A percentile compares a stretch with the other conserved stretches of the same genome.
Conservation (phyloP, 35 echinoderm and acorn worm genomes). For the Heliocidaris tuberculata region DNA sequence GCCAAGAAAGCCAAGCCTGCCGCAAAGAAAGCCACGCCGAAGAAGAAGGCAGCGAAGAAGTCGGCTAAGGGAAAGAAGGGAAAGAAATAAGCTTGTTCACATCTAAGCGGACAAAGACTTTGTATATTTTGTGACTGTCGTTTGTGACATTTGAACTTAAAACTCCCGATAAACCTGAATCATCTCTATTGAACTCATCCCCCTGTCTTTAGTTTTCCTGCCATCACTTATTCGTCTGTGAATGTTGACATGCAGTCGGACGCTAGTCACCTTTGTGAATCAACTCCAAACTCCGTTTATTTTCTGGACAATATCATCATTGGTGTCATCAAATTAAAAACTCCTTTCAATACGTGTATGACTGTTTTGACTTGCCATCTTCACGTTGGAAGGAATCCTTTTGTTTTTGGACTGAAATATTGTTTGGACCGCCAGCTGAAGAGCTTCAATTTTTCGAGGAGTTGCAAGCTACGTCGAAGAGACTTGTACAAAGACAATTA, state of each 20-base stretch:
- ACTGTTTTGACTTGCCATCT: neutral
- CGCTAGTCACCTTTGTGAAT: neutral
- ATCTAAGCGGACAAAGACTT: neutral
- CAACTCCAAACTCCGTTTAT: neutral
- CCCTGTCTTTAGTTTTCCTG: neutral
- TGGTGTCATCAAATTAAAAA: neutral
- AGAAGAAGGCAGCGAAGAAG: constrained; percentile 67
- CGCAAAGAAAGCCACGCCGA: constrained; percentile 53
- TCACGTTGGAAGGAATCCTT: neutral
- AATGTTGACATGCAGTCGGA: neutral
- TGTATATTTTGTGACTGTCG: neutral
- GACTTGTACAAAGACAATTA: neutral
- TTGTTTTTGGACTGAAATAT: neutral
- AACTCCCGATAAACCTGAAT: neutral
- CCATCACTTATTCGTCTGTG: neutral
- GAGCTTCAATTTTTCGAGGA: neutral
- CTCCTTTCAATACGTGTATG: neutral
- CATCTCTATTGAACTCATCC: neutral
- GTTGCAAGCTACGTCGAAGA: neutral
- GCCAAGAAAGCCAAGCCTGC: constrained; percentile 58
- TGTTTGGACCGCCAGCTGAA: neutral
- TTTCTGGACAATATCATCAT: neutral
- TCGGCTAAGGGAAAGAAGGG: constrained; percentile 44
- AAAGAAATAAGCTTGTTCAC: constrained; percentile 13
- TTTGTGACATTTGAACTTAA: neutral